Base-by-base conservation (phyloP, 2,888 invertebrate genomes). In the Netelia inedita region DNA sequence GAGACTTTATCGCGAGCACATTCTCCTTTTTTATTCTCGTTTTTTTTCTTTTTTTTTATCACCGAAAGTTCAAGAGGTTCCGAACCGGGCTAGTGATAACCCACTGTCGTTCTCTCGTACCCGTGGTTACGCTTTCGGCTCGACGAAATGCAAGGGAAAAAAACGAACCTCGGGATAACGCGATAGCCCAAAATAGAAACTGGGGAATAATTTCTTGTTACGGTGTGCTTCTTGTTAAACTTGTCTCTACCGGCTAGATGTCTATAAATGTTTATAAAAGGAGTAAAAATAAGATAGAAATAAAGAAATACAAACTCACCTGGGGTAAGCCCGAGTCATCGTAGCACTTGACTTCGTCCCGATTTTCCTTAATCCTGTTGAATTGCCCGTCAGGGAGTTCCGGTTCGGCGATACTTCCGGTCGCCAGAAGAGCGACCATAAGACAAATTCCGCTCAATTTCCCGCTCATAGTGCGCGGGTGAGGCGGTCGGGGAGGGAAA, bases 271-370 rank as follows among this genome's bases (percentile, higher is more conserved):
- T 35, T 35, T 8, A 73, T 53, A 53, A 69, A 14, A 21, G 1
- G 19, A 53, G 19, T 14, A 43, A 55, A 65, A 53, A 14, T 53
- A 23, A 21, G 21, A 50, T 6, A 61, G 35, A 35, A 78, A 72
- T 16, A 59, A 59, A 16, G 11, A 65, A 53, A 55, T 46, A 28
- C 23, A 72, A 35, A 83, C 91, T 81, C 80, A 93, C 93, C 93
- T 93, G 92, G 3, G 93, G 89, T 43, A 85, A 89, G 83, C 92
- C 92, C 2, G 65, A 87, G 16, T 89, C 89, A 75, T 93, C 93
- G 84, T 94, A 93, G 83, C 93, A 94, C 80, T 92, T 93, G 73
- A 92, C 92, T 84, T 93, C 93, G 21, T 92, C 92, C 1, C 91
- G 89, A 73, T 85, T 89, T 41, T 90, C 90, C 6, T 89, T 87